Percentiles rank a stretch among this genome's conserved stretches.
phyloP scores from a whole-genome alignment of 2,113 vertebrate genomes.

The Pleuronectes platessa region DNA sequence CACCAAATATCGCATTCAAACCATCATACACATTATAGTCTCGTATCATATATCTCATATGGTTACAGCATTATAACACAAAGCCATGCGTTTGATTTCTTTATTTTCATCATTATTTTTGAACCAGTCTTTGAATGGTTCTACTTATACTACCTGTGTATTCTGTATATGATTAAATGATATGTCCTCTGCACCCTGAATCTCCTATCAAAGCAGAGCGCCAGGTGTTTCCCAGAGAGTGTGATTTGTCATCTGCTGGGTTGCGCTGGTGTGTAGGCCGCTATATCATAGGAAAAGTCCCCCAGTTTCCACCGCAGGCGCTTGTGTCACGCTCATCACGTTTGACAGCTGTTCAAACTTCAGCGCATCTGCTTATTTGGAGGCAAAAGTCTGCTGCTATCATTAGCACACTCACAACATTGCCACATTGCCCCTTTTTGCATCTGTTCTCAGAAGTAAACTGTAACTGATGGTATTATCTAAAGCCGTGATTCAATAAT shows the following conservation, averaged over 20 bases:
- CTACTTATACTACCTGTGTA: slow-evolving; percentile 26
- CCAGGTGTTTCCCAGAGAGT: slow-evolving; percentile 70
- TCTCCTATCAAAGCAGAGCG: slow-evolving; percentile 46
- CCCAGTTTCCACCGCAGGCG: slow-evolving; percentile 70
- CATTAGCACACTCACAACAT: slow-evolving; percentile 74
- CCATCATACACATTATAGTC: too few species aligned
- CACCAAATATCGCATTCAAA: too few species aligned
- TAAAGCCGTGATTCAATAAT: slow-evolving; percentile 83
- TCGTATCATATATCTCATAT: too few species aligned
- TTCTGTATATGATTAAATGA: slow-evolving; percentile 39
- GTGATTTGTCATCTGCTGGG: slow-evolving; percentile 68
- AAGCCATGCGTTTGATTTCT: slow-evolving; percentile 8
- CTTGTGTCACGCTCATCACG: slow-evolving; percentile 76
- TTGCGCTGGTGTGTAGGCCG: slow-evolving; percentile 56
- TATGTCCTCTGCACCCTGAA: slow-evolving; percentile 40
- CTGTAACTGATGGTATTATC: slow-evolving; percentile 82
- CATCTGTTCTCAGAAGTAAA: slow-evolving; percentile 79
- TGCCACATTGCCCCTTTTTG: slow-evolving; percentile 72
- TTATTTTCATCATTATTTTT: slow-evolving; percentile 13
- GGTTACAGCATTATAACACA: slow-evolving; percentile 2
- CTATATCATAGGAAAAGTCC: slow-evolving; percentile 64
- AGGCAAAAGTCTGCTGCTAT: slow-evolving; percentile 71
- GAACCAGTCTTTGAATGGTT: slow-evolving; percentile 14
- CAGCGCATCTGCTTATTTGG: slow-evolving; percentile 73
- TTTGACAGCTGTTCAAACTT: slow-evolving; percentile 80